Evolutionary conservation across 1,140 invertebrate genomes (phyloP), one percentile per base, ranked within the genome.

Genomic region (Episyrphus balteatus): DNA sequence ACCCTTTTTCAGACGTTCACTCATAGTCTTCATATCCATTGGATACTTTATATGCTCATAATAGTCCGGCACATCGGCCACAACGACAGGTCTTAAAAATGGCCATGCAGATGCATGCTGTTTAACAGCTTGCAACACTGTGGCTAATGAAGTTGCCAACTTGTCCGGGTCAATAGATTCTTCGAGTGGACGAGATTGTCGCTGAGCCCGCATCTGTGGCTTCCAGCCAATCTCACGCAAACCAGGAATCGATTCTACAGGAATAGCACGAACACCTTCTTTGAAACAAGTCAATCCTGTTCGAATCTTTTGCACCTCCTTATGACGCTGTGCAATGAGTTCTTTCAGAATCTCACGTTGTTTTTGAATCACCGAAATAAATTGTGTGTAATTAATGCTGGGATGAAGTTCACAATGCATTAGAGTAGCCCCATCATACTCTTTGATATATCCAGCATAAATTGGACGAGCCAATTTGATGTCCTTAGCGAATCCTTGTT

Each of bases 331-430:
- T 44, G 91, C 86, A 46, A 94, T 90, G 2, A 95, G 66, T 55
- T 86, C 86, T 57, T 92, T 93, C 0, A 96, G 77, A 51, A 96
- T 91, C 76, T 96, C 92, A 66, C 95, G 96, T 68, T 98, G 94
- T 52, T 83, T 82, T 3, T 89, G 75, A 37, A 98, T 85, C 14
- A 96, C 86, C 8, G 82, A 76, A 1, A 90, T 92, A 60, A 98
- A 94, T 61, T 94, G 83, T 0, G 92, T 96, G 59, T 98, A 98
- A 0, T 91, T 82, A 42, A 98, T 94, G 45, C 81, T 81, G 1
- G 91, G 84, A 70, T 97, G 92, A 1, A 98, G 70, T 66, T 96
- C 88, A 69, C 96, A 99, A 60, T 92, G 94, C 97, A 99, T 99
- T 12, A 98, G 72, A 0, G 92, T 98, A 1, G 96, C 96, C 10